Evolutionary conservation across 2,888 invertebrate species (phyloP), one percentile per base, ranked within the genome.

Genomic region (Eupelmus urozonus): DNA sequence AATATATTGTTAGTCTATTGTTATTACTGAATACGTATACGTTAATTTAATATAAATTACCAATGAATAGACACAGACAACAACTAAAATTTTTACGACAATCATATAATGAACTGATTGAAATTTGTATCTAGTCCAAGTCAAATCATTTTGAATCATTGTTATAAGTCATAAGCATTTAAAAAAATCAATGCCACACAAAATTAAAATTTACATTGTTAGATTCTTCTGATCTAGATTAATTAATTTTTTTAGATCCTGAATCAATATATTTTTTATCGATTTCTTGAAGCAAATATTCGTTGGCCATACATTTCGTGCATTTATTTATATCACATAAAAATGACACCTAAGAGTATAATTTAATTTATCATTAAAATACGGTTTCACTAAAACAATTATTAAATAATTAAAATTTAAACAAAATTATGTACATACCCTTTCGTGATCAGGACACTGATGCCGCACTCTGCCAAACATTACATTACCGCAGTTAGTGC

Each of bases 401-500:
- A 25, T 59, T 23, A 4, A 25, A 42, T 11, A 69, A 9, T 29
- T 27, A 60, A 60, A 60, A n/a, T 13, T 53, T 18, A 2, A 34
- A 57, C 13, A 9, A 3, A 49, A 16, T 11, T 49, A 29, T n/a
- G 13, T 25, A 69, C 25, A 2, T n/a, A 71, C 71, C 71, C n/a
- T 60, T 23, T 9, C 1, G 25, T 71, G 71, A 4, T 5, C n/a
- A 16, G 60, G 23, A 25, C 71, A 71, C 11, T 0, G 1, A 11
- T 2, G 20, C 13, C 34, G 25, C 25, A 74, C n/a, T 34, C 73
- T 25, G 0, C 73, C 73, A 23, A 49, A 59, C 55, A 34, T 66
- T 0, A 49, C 3, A 27, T 66, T 29, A 9, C 73, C 73, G 23
- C 73, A 74, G 27, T 74, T 74, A n/a, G 16, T 23, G 11, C 73